Evolutionary conservation across 1,140 invertebrate species (phyloP).

Genomic region (Periplaneta americana): DNA sequence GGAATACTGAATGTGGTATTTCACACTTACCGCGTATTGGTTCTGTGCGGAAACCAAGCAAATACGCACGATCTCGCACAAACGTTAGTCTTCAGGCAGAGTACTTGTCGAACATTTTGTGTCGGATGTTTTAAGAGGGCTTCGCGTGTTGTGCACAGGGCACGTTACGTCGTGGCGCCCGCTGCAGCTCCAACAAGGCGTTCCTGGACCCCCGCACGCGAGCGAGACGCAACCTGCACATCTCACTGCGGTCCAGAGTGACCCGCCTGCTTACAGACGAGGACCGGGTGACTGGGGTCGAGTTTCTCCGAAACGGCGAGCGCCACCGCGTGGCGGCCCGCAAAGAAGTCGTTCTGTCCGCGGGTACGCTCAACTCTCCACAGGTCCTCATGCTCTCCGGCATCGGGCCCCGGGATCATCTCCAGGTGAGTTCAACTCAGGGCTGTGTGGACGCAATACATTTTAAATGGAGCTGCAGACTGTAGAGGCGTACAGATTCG

Average conservation of each 20-base stretch:
- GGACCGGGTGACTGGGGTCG: conserved; percentile 53
- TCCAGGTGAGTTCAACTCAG: conserved; percentile 63
- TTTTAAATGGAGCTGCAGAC: no score
- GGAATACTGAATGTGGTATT: no score
- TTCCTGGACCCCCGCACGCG: conserved; percentile 78
- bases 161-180: conserved; percentile 75
- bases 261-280: neutral
- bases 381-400: conserved; percentile 91
- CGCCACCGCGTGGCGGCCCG: conserved; percentile 62
- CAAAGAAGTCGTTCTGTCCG: conserved; percentile 80
- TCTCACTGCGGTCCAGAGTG: conserved; percentile 68
- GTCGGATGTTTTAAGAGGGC: no score
- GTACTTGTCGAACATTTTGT: no score
- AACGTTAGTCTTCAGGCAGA: no score
- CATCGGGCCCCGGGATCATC: conserved; percentile 73
- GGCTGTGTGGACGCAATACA: no score
- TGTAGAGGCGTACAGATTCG: no score
- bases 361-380: conserved; percentile 83
- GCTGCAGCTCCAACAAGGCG: conserved; percentile 89
- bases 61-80: no score
- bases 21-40: no score
- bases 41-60: no score
- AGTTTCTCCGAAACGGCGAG: conserved; percentile 67
- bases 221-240: conserved; percentile 73
- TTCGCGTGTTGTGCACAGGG: conserved; percentile 52